Base-by-base conservation (phyloP, 2,797 vertebrate species). In the Todus mexicanus region DNA sequence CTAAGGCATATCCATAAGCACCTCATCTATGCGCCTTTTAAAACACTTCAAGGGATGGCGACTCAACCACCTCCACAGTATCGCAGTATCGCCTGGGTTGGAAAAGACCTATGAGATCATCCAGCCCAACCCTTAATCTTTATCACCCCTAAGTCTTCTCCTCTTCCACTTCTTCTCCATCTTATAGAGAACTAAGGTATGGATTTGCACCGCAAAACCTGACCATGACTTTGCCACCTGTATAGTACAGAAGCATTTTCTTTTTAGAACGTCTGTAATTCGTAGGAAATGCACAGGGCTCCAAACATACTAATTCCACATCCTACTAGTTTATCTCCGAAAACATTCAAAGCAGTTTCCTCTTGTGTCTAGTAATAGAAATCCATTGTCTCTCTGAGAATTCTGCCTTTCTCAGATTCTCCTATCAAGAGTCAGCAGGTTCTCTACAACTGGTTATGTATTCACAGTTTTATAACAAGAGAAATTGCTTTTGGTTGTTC, bases 381-480 rank as follows among this genome's bases (percentile, higher is more conserved):
- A 89, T 74, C 84, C 54, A 90, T 47, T 81, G 47, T 71, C 33
- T 92, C 66, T 57, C 50, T 84, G 81, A 92, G 84, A 83, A 90
- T 75, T 87, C 63, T 79, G 22, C n/a, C 68, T 70, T 86, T 65
- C 78, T 89, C 60, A 81, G 59, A 87, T 75, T 86, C 13, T 89
- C n/a, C 59, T 87, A 66, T 59, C 66, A 92, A 75, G 45, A 85
- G 23, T 61, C 45, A 78, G 40, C 37, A 77, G 19, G 20, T 71
- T 86, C 50, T 60, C 54, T 61, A 72, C 84, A 89, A 84, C 47
- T 69, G 10, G 29, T 80, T 86, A 83, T 40, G 19, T 35, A 93
- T 68, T 75, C 77, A 84, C 43, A 54, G 27, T 78, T 86, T 72
- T 50, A 84, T 65, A 80, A 88, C 0, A 0, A 76, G 6, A 75